A percentile compares a stretch with the other conserved stretches of the same genome.
Conservation (phyloP, 2,797 vertebrate genomes). For the Tolypeutes matacus region DNA sequence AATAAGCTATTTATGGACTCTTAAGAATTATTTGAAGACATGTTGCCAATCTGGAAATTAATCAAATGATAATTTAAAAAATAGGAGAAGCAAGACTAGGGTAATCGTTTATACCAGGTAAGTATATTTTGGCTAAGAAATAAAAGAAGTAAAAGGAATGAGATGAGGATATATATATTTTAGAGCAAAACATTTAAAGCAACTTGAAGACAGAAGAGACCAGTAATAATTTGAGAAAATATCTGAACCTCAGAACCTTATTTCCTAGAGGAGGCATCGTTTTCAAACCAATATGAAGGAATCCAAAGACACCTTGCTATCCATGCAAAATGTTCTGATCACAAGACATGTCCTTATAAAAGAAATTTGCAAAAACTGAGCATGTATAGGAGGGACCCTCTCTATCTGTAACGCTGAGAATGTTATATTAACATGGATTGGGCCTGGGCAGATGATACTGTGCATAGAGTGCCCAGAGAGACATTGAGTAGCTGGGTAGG, state of each 20-base stretch:
- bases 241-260: neutral
- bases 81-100: neutral
- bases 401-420: rapidly evolving
- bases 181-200: neutral
- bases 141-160: neutral
- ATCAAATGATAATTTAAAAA: slow-evolving; percentile 15
- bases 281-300: neutral
- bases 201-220: neutral
- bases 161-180: neutral
- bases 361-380: neutral
- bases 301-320: neutral
- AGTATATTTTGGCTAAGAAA: neutral
- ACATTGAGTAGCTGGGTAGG: neutral
- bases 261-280: neutral
- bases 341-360: neutral
- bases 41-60: neutral
- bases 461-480: neutral
- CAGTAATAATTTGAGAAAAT: neutral
- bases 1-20: neutral
- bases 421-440: neutral
- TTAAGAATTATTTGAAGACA: neutral
- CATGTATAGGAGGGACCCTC: neutral
- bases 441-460: rapidly evolving
- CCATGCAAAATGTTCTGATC: neutral
- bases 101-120: neutral